These are phyloP conservation scores for Anolis carolinensis DNA, from an alignment of 2,113 vertebrate species.

Conservation along the genomic window DNA sequence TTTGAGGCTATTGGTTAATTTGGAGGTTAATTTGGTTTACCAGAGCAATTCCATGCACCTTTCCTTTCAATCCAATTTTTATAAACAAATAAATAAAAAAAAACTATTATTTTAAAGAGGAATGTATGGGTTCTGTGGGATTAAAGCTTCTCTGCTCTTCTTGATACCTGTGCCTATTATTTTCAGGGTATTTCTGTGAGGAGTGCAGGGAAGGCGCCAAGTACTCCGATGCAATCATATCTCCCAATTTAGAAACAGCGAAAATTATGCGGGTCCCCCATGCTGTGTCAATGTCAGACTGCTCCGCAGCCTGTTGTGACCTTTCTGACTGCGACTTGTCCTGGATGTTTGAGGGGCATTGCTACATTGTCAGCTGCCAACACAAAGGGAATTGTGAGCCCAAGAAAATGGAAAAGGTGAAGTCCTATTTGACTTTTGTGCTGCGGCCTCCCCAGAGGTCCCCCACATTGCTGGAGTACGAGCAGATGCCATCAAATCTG, in stretches of 20 bases:
- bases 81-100: neutral
- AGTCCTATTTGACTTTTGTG: constrained; percentile 85
- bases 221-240: constrained; percentile 81
- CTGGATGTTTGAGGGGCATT: constrained; percentile 87
- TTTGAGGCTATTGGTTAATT: too few relatives aligned
- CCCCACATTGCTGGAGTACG: constrained; percentile 72
- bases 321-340: constrained; percentile 83
- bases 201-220: constrained; percentile 85
- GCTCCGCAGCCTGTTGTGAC: constrained; percentile 83
- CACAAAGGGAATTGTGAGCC: constrained; percentile 80
- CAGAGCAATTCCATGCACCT: too few relatives aligned
- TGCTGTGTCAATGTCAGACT: constrained; percentile 74
- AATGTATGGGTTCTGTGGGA: neutral
- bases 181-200: constrained; percentile 77
- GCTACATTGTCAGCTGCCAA: constrained; percentile 88
- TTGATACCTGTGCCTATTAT: constrained; percentile 34
- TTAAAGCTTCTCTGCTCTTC: neutral
- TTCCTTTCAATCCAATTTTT: too few relatives aligned
- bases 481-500: constrained; percentile 71
- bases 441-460: constrained; percentile 74
- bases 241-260: constrained; percentile 79
- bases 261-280: constrained; percentile 83
- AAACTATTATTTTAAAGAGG: neutral
- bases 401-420: constrained; percentile 74
- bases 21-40: too few relatives aligned